These are phyloP conservation scores for Acyrthosiphon pisum DNA, from an alignment of 1,140 invertebrate genomes.

Conservation along the genomic window DNA sequence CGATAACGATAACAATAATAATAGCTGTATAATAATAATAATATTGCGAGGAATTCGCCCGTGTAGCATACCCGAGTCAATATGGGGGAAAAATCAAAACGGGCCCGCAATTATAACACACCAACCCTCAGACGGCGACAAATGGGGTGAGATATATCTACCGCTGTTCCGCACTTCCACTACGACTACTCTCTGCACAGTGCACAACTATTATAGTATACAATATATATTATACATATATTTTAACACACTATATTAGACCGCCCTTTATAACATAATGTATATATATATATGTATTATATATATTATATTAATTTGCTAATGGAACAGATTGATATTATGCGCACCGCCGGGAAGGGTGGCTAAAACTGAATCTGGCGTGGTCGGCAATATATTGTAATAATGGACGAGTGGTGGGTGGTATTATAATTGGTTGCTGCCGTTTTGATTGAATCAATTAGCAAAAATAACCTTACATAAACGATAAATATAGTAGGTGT, in stretches of 20 bases:
- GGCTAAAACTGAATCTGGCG: background rate
- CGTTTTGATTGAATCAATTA: background rate
- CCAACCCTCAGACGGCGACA: background rate
- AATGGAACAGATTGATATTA: constrained; percentile 54
- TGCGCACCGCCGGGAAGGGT: background rate
- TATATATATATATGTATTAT: too few species aligned
- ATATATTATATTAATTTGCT: constrained; percentile 41
- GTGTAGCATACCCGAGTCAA: background rate
- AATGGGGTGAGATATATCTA: constrained; percentile 27
- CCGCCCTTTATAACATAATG: background rate
- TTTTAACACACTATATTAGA: background rate
- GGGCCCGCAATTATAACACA: constrained; percentile 37
- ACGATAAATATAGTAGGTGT: background rate
- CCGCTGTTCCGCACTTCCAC: background rate
- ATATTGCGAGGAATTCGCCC: background rate
- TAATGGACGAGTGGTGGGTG: background rate
- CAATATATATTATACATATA: too few species aligned
- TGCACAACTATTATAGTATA: background rate
- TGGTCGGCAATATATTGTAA: background rate
- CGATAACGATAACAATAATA: constrained; percentile 20
- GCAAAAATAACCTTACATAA: background rate
- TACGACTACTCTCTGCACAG: background rate
- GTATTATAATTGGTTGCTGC: constrained; percentile 60
- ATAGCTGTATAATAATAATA: background rate
- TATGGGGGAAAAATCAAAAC: constrained; percentile 36